Conservation (phyloP, 2,888 invertebrate genomes). For the Nyleta sp. region DNA sequence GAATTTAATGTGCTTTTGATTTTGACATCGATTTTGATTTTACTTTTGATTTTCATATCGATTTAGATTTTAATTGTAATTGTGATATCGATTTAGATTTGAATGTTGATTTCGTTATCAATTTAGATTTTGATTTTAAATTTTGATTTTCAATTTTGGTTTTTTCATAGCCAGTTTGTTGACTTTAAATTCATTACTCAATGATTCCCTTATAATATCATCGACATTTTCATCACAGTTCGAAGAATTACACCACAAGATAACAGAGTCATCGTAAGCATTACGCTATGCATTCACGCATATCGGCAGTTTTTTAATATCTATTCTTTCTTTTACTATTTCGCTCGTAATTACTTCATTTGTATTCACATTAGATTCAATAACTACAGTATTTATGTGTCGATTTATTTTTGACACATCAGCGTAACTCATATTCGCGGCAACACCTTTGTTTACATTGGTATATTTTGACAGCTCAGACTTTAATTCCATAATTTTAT, state of each 20-base stretch:
- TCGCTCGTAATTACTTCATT: not conserved
- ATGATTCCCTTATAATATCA: not conserved
- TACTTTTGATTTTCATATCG: too few relatives aligned
- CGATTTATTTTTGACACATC: not conserved
- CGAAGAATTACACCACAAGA: not conserved
- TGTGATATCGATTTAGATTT: too few relatives aligned
- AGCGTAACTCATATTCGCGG: not conserved
- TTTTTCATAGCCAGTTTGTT: not conserved
- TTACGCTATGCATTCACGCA: not conserved
- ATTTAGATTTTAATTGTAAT: too few relatives aligned
- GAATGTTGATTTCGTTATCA: too few relatives aligned
- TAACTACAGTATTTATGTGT: not conserved
- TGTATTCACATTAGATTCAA: not conserved
- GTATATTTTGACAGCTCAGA: too few relatives aligned
- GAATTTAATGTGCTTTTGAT: too few relatives aligned
- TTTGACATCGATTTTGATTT: too few relatives aligned
- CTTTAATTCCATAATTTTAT: too few relatives aligned
- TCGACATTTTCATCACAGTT: not conserved
- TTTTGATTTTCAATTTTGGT: conserved; percentile 4
- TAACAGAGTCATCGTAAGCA: not conserved
- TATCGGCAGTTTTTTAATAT: not conserved
- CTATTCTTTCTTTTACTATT: not conserved
- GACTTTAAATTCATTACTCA: not conserved
- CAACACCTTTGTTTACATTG: too few relatives aligned
- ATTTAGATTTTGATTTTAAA: too few relatives aligned